Evolutionary conservation across 2,797 vertebrate species (phyloP).

Genomic region (Garrulus glandarius): DNA sequence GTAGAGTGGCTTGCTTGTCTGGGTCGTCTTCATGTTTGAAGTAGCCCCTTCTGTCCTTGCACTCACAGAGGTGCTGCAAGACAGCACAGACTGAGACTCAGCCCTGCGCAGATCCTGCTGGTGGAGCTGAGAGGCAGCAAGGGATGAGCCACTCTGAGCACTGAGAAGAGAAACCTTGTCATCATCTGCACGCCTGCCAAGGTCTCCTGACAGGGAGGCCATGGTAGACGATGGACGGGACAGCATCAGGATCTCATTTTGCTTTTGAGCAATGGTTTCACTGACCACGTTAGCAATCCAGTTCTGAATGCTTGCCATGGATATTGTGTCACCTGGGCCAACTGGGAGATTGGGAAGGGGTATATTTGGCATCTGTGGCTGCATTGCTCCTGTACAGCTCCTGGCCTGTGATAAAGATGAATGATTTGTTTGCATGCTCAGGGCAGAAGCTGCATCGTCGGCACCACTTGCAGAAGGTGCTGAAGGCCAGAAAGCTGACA

Average conservation of each 20-base stretch:
- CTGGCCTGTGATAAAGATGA: conserved; percentile 79
- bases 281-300: conserved; percentile 93
- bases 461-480: conserved; percentile 63
- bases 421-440: conserved; percentile 80
- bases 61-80: not conserved
- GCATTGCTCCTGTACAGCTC: conserved; percentile 3
- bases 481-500: conserved; percentile 87
- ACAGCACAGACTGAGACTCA: conserved; percentile 76
- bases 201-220: conserved; percentile 64
- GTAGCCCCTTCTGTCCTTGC: not conserved
- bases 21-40: conserved; percentile 62
- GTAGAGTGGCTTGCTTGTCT: conserved; percentile 88
- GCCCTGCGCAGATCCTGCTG: conserved; percentile 33
- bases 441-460: conserved; percentile 82
- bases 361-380: conserved; percentile 56
- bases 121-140: conserved; percentile 53
- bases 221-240: conserved; percentile 78
- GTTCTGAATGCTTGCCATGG: conserved; percentile 90
- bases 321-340: conserved; percentile 85
- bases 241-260: conserved; percentile 83
- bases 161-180: conserved; percentile 81
- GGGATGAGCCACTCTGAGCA: conserved; percentile 76
- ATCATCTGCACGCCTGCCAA: conserved; percentile 71
- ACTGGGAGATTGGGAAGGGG: conserved; percentile 76
- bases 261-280: conserved; percentile 93